Conservation (phyloP, 1,140 invertebrate species). For the silkworm (Bombyx mori) region DNA sequence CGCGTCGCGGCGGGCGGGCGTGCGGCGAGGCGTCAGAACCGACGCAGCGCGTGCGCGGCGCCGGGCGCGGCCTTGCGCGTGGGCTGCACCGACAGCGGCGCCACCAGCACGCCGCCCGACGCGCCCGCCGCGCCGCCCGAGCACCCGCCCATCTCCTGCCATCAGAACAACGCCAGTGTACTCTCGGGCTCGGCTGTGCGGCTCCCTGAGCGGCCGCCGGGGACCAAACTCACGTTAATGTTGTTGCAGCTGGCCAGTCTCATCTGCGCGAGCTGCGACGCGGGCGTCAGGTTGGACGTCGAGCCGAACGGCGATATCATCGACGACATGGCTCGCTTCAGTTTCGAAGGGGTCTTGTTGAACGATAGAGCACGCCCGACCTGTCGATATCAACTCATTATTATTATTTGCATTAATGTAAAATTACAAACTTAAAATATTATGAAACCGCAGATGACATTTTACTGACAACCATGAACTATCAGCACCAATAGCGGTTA, state of each 20-base stretch:
- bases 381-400: conserved; percentile 27
- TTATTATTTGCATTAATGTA: conserved; percentile 1
- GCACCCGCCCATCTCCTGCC: conserved; percentile 55
- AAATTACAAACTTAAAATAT: not conserved
- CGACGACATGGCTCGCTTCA: conserved; percentile 94
- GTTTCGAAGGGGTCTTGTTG: conserved; percentile 93
- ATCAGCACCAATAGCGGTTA: too few species aligned
- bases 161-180: not conserved
- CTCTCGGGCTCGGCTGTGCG: too few species aligned
- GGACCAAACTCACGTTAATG: conserved; percentile 79
- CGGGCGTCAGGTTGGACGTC: conserved; percentile 81
- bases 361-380: conserved; percentile 93
- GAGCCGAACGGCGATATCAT: conserved; percentile 90
- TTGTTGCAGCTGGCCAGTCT: conserved; percentile 86
- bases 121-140: conserved; percentile 70
- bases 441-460: too few species aligned
- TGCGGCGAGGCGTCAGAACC: conserved; percentile 55
- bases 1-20: conserved; percentile 21
- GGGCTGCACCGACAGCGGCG: conserved; percentile 85
- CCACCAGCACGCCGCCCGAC: conserved; percentile 77
- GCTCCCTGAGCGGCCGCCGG: too few species aligned
- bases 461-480: too few species aligned
- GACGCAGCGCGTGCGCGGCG: conserved; percentile 47
- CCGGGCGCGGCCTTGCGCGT: conserved; percentile 76
- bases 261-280: conserved; percentile 82